Evolutionary conservation across 2,113 vertebrate species (phyloP), one percentile per base, ranked within the genome.

Genomic region (Caranx ignobilis): DNA sequence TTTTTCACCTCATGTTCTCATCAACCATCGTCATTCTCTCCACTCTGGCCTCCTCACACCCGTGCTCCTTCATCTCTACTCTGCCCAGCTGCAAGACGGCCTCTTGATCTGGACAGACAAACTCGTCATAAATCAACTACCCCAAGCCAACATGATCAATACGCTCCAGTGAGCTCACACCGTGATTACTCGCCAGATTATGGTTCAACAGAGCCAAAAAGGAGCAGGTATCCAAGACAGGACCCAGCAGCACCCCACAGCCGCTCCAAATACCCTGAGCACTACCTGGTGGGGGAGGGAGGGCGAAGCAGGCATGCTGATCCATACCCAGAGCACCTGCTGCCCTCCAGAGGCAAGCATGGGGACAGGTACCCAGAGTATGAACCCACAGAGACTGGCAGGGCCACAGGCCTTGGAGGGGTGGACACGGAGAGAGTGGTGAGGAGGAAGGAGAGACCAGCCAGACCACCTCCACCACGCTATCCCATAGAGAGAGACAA

Each of bases 311-410:
- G 78, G 39, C 83, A 89, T 8, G 87, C 88, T 54, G 92, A 93
- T 34, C 75, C 81, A 0, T 88, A 88, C 89, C 92, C 92, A 93
- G 97, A 96, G 84, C 92, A 91, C 62, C 71, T 84, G 34, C 66
- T 85, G 67, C 39, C 89, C 64, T 83, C 84, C 77, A 85, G 91
- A 92, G 92, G 92, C 81, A 96, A 93, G 55, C 91, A 87, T 71
- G 77, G 87, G 41, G 89, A 92, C 71, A 87, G 73, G 41, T 84
- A 86, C 41, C 80, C 73, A 13, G 85, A 94, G 34, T 48, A 87
- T 71, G 84, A 91, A 43, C 56, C 84, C 21, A 61, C 84, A 37
- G 91, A 92, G 37, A 76, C 34, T 1, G 71, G 79, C 56, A 82
- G 87, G 68, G 5, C 52, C 48, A 75, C 48, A 45, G 87, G 70